Percentiles rank a stretch among this genome's conserved stretches.
phyloP scores from a whole-genome alignment of 2,888 invertebrate species.

The Oscheius sp. region DNA sequence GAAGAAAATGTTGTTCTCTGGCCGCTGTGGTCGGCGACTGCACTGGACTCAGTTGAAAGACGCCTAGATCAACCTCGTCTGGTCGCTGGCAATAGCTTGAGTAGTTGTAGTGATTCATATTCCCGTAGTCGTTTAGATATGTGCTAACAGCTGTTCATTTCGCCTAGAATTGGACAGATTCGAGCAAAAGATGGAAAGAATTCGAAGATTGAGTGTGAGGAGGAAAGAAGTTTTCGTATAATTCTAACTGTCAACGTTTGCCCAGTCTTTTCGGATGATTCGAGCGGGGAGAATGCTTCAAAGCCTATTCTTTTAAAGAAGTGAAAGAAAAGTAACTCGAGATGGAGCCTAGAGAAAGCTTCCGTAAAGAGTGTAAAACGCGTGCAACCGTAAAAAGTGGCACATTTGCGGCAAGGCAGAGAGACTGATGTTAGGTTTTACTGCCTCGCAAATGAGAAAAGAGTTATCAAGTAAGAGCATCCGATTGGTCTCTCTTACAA shows the following conservation, averaged over 20 bases:
- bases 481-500: background rate
- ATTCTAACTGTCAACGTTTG: background rate
- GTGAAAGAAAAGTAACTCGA: conserved; percentile 7
- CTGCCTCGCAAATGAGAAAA: no score
- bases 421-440: no score
- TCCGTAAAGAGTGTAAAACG: conserved; percentile 11
- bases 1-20: conserved; percentile 21
- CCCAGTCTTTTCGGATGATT: background rate
- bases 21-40: conserved; percentile 8
- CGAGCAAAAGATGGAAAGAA: background rate
- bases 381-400: conserved; percentile 7
- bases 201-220: background rate
- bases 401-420: background rate
- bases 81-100: conserved; percentile 31
- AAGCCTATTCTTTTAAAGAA: background rate
- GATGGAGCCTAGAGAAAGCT: background rate
- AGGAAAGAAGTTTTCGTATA: background rate
- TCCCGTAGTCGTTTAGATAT: no score
- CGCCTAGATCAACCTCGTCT: conserved; percentile 25
- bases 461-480: no score
- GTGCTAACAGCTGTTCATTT: conserved; percentile 12
- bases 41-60: conserved; percentile 21
- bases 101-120: conserved; percentile 28
- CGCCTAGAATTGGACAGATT: conserved; percentile 9
- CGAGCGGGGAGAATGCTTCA: background rate